Conservation (phyloP, 2,113 vertebrate genomes). For the Leptobrachium ailaonicum region DNA sequence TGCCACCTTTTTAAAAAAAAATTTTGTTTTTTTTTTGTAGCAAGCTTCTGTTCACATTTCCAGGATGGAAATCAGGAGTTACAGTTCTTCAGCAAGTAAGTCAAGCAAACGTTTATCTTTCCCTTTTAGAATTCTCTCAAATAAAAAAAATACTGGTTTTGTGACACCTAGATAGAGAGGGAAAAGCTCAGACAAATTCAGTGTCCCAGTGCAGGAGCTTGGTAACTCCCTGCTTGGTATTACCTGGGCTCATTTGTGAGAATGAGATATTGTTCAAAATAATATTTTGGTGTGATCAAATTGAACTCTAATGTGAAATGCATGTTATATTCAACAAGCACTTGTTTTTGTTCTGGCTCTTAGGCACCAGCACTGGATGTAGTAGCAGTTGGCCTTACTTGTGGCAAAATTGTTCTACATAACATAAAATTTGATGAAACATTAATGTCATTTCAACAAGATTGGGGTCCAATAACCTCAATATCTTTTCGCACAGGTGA, state of each 20-base stretch:
- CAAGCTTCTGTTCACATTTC: constrained; percentile 85
- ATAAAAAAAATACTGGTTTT: too few species aligned
- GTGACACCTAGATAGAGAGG: too few species aligned
- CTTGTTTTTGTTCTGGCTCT: too few species aligned
- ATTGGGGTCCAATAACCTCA: constrained; percentile 92
- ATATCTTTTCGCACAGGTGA: constrained; percentile 93
- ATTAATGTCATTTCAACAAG: constrained; percentile 92
- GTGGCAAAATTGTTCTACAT: constrained; percentile 87
- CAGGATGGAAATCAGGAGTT: constrained; percentile 83
- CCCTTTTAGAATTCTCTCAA: too few species aligned
- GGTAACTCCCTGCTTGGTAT: too few species aligned
- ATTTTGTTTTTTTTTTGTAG: constrained; percentile 66
- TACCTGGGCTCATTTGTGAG: too few species aligned
- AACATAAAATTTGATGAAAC: constrained; percentile 92
- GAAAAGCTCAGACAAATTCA: too few species aligned
- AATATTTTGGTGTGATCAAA: too few species aligned
- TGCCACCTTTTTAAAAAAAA: background rate
- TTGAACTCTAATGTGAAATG: too few species aligned
- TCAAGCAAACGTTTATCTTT: constrained; percentile 5
- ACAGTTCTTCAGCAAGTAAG: constrained; percentile 82
- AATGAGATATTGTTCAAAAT: too few species aligned
- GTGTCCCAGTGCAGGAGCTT: too few species aligned
- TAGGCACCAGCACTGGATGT: constrained; percentile 94
- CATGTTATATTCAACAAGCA: too few species aligned
- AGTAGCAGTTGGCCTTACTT: constrained; percentile 81